Conservation (phyloP, 2,113 vertebrate species). For the Pionites leucogaster region DNA sequence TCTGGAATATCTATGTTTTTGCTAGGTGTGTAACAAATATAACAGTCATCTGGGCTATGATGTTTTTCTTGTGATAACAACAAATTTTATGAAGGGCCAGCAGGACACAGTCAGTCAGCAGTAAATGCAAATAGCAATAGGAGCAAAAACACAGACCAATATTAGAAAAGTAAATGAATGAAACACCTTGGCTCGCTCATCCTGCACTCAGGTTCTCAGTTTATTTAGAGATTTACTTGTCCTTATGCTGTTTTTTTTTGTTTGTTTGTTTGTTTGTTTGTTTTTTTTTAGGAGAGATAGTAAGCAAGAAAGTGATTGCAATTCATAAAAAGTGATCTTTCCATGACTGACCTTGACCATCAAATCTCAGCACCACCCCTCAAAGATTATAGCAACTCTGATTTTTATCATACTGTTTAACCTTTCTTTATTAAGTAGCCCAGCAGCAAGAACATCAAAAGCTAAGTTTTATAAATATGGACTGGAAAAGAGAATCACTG, state of each 20-base stretch:
- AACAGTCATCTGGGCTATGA: neutral
- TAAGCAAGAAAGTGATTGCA: neutral
- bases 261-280: no score
- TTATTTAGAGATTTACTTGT: neutral
- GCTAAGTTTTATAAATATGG: neutral
- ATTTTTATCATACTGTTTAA: neutral
- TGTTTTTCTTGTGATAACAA: neutral
- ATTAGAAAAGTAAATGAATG: neutral
- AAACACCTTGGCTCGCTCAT: neutral
- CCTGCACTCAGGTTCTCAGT: neutral
- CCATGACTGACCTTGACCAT: neutral
- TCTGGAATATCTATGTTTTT: neutral
- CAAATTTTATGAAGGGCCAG: neutral
- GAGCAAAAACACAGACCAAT: neutral
- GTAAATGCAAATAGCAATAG: neutral
- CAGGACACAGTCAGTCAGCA: neutral
- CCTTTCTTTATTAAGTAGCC: neutral
- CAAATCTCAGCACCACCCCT: neutral
- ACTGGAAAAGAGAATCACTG: neutral
- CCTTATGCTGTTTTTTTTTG: neutral
- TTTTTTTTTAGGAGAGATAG: neutral
- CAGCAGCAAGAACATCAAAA: neutral
- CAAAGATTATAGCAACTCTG: neutral
- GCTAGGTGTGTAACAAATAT: neutral
- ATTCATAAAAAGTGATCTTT: neutral